A percentile compares a stretch with the other conserved stretches of the same genome.
Evolutionary conservation across 1,140 invertebrate species (phyloP).

Genomic region (Heliconius melpomene): DNA sequence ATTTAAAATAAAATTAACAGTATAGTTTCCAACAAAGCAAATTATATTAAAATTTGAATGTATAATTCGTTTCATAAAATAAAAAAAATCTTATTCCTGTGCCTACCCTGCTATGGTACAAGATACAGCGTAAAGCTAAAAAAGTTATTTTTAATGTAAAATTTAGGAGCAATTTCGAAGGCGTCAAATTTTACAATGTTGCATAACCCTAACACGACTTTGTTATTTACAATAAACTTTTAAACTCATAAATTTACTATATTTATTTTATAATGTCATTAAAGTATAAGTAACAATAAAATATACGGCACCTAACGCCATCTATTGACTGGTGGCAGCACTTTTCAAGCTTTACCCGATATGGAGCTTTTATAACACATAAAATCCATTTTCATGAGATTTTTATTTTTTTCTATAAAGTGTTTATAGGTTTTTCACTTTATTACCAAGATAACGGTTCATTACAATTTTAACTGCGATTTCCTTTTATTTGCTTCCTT

Average conservation of each 20-base stretch:
- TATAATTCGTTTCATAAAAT: not conserved
- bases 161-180: not conserved
- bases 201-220: not conserved
- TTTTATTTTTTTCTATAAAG: constrained; percentile 68
- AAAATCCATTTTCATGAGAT: constrained; percentile 52
- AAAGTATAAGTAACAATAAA: not conserved
- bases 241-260: constrained; percentile 1
- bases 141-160: not conserved
- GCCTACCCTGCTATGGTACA: too few relatives aligned
- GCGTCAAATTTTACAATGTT: not conserved
- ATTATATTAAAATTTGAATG: not conserved
- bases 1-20: too few relatives aligned
- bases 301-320: constrained; percentile 32
- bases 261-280: constrained; percentile 6
- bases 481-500: constrained; percentile 1
- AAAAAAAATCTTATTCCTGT: too few relatives aligned
- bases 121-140: too few relatives aligned
- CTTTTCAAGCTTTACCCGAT: constrained; percentile 44
- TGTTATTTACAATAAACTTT: not conserved
- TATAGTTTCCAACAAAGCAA: too few relatives aligned
- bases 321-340: constrained; percentile 39
- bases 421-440: constrained; percentile 59
- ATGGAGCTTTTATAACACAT: constrained; percentile 58
- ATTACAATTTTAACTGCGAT: constrained; percentile 28
- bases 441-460: constrained; percentile 53